A percentile compares a stretch with the other conserved stretches of the same genome.
phyloP scores from a whole-genome alignment of 2,888 invertebrate genomes.

The Caenorhabditis afra region DNA sequence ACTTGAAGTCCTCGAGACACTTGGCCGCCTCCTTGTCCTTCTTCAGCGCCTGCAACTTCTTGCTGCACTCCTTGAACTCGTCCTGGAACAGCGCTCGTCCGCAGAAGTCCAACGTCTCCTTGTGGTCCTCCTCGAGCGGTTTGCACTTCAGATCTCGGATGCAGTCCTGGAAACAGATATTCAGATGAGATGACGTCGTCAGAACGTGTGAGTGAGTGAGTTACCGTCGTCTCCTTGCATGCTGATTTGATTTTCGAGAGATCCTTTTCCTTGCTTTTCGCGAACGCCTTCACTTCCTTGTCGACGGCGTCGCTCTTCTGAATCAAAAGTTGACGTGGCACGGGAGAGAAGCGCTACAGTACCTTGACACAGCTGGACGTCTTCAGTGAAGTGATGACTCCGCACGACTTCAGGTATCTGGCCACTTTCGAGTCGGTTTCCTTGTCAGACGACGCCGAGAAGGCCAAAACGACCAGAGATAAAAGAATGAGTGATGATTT shows the following conservation, averaged over 20 bases:
- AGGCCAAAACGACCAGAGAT: conserved; percentile 22
- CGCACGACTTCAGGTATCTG: conserved; percentile 46
- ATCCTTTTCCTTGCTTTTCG: conserved; percentile 41
- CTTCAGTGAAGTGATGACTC: conserved; percentile 44
- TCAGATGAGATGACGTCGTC: background rate
- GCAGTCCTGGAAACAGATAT: conserved; percentile 29
- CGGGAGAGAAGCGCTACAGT: background rate
- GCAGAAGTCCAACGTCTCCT: conserved; percentile 47
- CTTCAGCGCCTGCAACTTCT: conserved; percentile 37
- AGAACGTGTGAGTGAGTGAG: background rate
- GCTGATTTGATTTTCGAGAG: conserved; percentile 39
- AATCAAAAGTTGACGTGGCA: background rate
- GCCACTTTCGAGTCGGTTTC: conserved; percentile 46
- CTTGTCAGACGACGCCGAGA: conserved; percentile 38
- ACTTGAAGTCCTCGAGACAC: conserved; percentile 47
- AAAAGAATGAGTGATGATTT: conserved; percentile 19
- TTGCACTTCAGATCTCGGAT: conserved; percentile 52
- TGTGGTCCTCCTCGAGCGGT: conserved; percentile 42
- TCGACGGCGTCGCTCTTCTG: conserved; percentile 44
- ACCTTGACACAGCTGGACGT: conserved; percentile 39
- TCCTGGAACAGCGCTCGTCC: conserved; percentile 42
- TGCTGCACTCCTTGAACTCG: conserved; percentile 50
- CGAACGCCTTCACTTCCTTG: conserved; percentile 39
- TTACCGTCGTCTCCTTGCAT: conserved; percentile 38
- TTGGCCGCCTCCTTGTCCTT: conserved; percentile 44